Conservation (phyloP, 2,888 invertebrate species). For the Diarsia mendica region DNA sequence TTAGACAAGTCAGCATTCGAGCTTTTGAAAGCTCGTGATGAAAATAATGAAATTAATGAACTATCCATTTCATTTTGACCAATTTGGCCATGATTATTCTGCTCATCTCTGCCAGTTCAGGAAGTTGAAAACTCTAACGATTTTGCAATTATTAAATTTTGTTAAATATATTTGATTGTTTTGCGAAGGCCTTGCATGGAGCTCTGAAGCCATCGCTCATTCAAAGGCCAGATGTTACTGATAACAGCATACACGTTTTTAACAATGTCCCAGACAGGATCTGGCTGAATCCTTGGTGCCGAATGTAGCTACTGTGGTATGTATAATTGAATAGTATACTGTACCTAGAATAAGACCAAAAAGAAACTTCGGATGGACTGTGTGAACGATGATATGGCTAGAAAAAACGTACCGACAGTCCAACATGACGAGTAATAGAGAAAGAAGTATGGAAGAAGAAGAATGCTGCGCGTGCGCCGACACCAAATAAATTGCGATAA, state of each 20-base stretch:
- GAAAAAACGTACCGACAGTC: too few species aligned
- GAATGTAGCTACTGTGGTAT: not conserved
- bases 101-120: not conserved
- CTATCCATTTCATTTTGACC: too few species aligned
- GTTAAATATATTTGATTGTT: slow-evolving; percentile 17
- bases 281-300: not conserved
- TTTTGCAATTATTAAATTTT: not conserved
- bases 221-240: slow-evolving; percentile 37
- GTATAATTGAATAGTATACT: too few species aligned
- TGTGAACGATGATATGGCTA: too few species aligned
- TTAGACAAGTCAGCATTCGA: not conserved
- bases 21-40: not conserved
- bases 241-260: slow-evolving; percentile 12
- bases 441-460: too few species aligned
- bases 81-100: not conserved
- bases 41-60: too few species aligned
- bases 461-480: too few species aligned
- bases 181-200: slow-evolving; percentile 34
- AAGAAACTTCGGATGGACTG: too few species aligned
- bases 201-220: slow-evolving; percentile 16
- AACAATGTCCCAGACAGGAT: slow-evolving; percentile 16
- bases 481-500: too few species aligned
- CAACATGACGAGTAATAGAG: too few species aligned
- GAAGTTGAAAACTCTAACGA: slow-evolving; percentile 15
- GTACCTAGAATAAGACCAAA: too few species aligned